phyloP scores from a whole-genome alignment of 1,140 invertebrate genomes.

The Ylistrum balloti region DNA sequence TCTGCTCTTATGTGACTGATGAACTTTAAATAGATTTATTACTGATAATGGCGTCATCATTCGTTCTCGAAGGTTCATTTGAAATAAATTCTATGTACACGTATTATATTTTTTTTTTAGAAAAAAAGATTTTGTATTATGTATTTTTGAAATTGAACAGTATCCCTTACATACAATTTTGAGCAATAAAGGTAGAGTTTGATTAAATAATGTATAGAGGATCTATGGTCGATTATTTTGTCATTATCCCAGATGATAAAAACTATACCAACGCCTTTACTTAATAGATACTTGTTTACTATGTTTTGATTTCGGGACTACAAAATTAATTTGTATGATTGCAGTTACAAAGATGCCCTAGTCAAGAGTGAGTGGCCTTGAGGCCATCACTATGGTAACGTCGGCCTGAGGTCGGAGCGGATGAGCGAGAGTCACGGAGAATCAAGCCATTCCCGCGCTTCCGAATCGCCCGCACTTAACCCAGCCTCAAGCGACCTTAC shows the following conservation, averaged over 20 bases:
- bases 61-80: background rate
- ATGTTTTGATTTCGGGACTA: too few relatives aligned
- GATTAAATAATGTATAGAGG: too few relatives aligned
- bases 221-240: too few relatives aligned
- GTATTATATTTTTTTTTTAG: background rate
- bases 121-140: background rate
- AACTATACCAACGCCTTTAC: too few relatives aligned
- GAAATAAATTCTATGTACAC: background rate
- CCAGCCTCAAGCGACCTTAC: slow-evolving; percentile 21
- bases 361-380: background rate
- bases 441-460: slow-evolving; percentile 36
- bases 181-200: too few relatives aligned
- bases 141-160: too few relatives aligned
- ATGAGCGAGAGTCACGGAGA: background rate
- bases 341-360: slow-evolving; percentile 22
- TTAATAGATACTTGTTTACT: too few relatives aligned
- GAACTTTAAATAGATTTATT: background rate
- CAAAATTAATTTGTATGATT: background rate
- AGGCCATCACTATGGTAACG: slow-evolving; percentile 20
- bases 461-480: slow-evolving; percentile 23
- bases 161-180: too few relatives aligned
- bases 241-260: too few relatives aligned
- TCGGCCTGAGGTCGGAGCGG: slow-evolving; percentile 11
- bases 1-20: background rate
- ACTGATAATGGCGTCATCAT: background rate